Base-by-base conservation (phyloP, 2,888 invertebrate species). In the Oxyteleia sp. region DNA sequence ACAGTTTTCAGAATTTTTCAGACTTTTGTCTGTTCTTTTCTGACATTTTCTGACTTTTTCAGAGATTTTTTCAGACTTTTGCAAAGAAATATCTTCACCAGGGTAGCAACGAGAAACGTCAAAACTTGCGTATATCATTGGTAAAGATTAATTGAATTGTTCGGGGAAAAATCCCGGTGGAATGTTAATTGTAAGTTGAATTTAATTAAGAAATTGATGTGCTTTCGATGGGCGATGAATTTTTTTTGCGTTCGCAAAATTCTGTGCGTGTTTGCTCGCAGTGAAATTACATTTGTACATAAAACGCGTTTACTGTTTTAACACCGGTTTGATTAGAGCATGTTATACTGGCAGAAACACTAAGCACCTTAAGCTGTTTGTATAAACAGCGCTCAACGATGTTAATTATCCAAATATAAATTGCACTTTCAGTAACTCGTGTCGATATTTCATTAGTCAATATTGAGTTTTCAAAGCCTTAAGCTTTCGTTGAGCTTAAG, bases 371-470 rank as follows among this genome's bases (percentile, higher is more conserved):
- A 72, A 72, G 45, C 47, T 66, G 49, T 80, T 64, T 72, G 55
- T 64, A 59, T 72, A 66, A 64, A 66, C 59, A 66, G 32, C 32
- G 41, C 49, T 64, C 53, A 53, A 32, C 43, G 51, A 59, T 49
- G 57, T 80, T 79, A 72, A 79, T 64, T 38, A 79, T 51, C 20
- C 32, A 59, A 66, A 79, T 79, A 71, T 63, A 57, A 71, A 79
- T 79, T 79, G 49, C 41, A 63, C 66, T 55, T 64, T 35, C 41
- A 38, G 32, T 59, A 51, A 68, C 57, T 66, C 13, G 18, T 15
- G 45, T 59, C 59, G 71, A 80, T 72, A 51, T 72, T 66, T 72
- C 71, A 72, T 79, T 79, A 80, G 66, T 64, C 53, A 66, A 80
- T 81, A 74, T 74, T 74, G 64, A 66, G 64, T 79, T 80, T 59